A percentile compares a stretch with the other conserved stretches of the same genome.
Conservation (phyloP, 2,113 vertebrate species). For the Bolborhynchus lineola region DNA sequence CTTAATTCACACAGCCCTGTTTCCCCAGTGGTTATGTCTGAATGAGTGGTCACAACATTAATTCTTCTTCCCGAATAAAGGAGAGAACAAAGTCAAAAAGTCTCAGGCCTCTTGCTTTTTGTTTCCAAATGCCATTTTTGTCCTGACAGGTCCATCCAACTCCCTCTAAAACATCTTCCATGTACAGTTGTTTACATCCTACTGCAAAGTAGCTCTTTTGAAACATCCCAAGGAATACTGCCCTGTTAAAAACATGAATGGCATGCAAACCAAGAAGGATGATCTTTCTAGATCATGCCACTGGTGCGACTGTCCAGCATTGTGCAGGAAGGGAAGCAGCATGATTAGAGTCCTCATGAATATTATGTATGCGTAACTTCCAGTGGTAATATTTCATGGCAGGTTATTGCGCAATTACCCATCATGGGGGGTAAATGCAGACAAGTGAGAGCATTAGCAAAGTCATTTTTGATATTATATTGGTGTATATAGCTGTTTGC, state of each 20-base stretch:
- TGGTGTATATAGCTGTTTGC: background rate
- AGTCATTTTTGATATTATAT: background rate
- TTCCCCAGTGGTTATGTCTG: background rate
- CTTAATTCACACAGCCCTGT: background rate
- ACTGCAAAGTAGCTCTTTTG: background rate
- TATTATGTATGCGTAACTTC: background rate
- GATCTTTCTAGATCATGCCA: accelerated
- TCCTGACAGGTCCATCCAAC: background rate
- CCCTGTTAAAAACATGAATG: background rate
- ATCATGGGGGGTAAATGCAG: conserved; percentile 1
- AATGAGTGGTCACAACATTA: background rate
- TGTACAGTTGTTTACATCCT: background rate
- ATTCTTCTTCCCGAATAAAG: background rate
- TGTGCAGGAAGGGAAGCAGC: background rate
- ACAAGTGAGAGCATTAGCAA: conserved; percentile 37
- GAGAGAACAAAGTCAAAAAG: background rate
- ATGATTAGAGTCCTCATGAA: background rate
- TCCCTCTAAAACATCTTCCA: background rate
- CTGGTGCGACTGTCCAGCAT: background rate
- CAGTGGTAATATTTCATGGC: conserved; percentile 23
- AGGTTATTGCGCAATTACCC: conserved; percentile 39
- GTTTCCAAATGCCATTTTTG: background rate
- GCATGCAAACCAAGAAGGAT: background rate
- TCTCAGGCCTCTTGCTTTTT: background rate
- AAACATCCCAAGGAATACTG: background rate